A percentile compares a stretch with the other conserved stretches of the same genome.
phyloP scores from a whole-genome alignment of 1,140 invertebrate genomes.

The Macrobrachium nipponense region DNA sequence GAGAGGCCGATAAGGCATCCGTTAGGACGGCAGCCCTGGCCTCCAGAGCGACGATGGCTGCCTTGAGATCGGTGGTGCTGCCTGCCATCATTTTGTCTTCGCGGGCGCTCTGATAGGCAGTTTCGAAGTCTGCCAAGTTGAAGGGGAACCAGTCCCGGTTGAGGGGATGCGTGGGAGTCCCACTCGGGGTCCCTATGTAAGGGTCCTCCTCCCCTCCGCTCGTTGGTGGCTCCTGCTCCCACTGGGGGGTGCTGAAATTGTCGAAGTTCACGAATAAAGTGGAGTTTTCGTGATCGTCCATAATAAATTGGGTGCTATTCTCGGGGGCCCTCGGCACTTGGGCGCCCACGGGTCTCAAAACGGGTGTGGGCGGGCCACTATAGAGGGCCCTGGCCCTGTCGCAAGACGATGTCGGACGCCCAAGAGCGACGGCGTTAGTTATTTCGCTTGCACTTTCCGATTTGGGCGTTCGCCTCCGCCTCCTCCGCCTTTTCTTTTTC shows the following conservation, averaged over 20 bases:
- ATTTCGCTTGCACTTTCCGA: not conserved
- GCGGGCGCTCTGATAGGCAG: constrained; percentile 65
- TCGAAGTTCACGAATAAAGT: constrained; percentile 65
- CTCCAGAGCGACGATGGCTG: constrained; percentile 59
- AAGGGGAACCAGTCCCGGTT: constrained; percentile 64
- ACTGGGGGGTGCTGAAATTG: constrained; percentile 50
- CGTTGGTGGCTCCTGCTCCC: constrained; percentile 46
- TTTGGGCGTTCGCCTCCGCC: constrained; percentile 44
- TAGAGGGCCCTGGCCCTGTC: constrained; percentile 29
- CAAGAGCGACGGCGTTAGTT: constrained; percentile 22
- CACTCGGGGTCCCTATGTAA: constrained; percentile 14
- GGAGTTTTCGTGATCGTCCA: constrained; percentile 67
- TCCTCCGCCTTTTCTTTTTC: constrained; percentile 53
- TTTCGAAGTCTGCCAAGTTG: constrained; percentile 67
- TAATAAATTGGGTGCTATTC: constrained; percentile 68
- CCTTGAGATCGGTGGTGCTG: constrained; percentile 63
- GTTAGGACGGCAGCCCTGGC: constrained; percentile 52
- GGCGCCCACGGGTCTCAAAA: constrained; percentile 65
- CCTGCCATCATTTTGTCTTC: constrained; percentile 65
- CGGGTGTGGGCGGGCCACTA: constrained; percentile 55
- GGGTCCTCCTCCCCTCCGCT: constrained; percentile 52
- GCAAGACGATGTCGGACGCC: constrained; percentile 38
- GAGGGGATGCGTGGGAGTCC: constrained; percentile 49
- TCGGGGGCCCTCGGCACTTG: constrained; percentile 67
- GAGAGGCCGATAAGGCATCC: constrained; percentile 54